Conservation (phyloP, 2,113 vertebrate species). For the Probosciger aterrimus region DNA sequence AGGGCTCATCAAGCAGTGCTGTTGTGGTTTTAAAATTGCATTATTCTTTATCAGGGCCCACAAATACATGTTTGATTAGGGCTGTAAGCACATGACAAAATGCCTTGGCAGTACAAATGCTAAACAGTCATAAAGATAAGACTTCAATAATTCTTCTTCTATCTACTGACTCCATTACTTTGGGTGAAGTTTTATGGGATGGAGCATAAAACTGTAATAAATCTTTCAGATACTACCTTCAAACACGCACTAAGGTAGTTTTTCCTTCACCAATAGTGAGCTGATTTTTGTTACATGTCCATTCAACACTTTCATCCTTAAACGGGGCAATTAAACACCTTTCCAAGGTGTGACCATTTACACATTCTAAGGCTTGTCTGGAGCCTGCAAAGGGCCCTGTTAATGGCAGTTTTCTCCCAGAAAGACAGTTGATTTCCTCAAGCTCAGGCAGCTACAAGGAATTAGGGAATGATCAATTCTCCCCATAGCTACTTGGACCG, state of each 20-base stretch:
- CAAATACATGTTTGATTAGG: neutral
- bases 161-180: neutral
- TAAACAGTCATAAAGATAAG: neutral
- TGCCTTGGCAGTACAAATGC: neutral
- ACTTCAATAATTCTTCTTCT: neutral
- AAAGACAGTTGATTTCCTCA: neutral
- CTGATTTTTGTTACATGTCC: neutral
- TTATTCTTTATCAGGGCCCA: conserved; percentile 1
- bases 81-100: conserved; percentile 2
- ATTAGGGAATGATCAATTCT: neutral
- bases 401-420: neutral
- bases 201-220: neutral
- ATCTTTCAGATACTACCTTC: neutral
- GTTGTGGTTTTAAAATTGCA: neutral
- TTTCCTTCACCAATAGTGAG: neutral
- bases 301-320: neutral
- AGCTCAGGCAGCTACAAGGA: neutral
- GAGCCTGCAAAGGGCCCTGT: accelerated
- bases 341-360: neutral
- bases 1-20: neutral
- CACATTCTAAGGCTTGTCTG: neutral
- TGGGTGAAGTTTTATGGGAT: neutral
- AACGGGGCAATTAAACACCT: neutral
- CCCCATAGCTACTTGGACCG: accelerated
- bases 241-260: neutral